These are phyloP conservation scores for Oxytorus armatus DNA, from an alignment of 2,888 invertebrate genomes.

Conservation along the genomic window DNA sequence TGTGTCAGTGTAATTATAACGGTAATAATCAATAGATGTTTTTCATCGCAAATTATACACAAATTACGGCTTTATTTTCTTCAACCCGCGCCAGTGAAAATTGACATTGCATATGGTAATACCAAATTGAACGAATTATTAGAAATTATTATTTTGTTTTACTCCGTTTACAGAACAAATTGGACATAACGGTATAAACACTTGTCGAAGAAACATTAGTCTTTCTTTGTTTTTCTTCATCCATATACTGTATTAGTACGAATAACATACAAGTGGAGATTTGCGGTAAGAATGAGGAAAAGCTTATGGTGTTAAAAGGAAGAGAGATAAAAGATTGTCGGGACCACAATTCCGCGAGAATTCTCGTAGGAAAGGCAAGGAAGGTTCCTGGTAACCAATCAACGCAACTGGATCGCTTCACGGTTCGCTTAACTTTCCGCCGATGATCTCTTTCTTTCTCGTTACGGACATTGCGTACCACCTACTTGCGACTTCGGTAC, in stretches of 20 bases:
- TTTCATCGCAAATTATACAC: too few species aligned
- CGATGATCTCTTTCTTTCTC: conserved; percentile 18
- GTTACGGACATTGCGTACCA: conserved; percentile 40
- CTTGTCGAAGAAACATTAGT: background rate
- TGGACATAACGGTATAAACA: background rate
- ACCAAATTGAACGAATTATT: conserved; percentile 10
- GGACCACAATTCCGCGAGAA: conserved; percentile 60
- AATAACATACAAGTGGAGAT: conserved; percentile 11
- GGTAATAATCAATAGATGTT: too few species aligned
- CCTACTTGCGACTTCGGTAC: conserved; percentile 4
- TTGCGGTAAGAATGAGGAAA: conserved; percentile 19
- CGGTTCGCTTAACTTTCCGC: conserved; percentile 80
- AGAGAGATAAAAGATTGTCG: background rate
- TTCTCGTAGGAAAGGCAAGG: conserved; percentile 72
- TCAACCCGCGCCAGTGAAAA: background rate
- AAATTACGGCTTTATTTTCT: too few species aligned
- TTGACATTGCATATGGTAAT: background rate
- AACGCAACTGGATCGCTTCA: conserved; percentile 71
- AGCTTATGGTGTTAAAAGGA: background rate
- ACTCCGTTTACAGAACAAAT: conserved; percentile 20
- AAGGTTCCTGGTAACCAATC: conserved; percentile 40
- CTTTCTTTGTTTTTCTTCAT: background rate
- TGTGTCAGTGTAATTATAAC: too few species aligned
- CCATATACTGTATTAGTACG: background rate
- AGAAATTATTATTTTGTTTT: conserved; percentile 29